These are phyloP conservation scores for Holothuria leucospilota DNA, from an alignment of 53 echinoderm and acorn worm genomes.

Conservation along the genomic window DNA sequence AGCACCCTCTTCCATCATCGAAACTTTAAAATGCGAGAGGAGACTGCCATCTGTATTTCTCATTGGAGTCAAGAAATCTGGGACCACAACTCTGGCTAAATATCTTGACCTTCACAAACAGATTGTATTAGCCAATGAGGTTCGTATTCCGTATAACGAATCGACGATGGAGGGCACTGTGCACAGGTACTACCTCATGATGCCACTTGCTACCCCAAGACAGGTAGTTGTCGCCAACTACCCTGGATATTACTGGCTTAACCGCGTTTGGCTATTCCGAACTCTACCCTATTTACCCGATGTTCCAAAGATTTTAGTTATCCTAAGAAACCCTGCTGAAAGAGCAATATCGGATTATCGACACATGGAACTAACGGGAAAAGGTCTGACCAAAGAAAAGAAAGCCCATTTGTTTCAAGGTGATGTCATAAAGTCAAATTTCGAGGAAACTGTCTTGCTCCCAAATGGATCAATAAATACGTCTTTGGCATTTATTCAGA, in stretches of 20 bases:
- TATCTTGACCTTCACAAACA: conserved; percentile 50
- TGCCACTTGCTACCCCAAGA: conserved; percentile 52
- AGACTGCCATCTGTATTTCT: conserved; percentile 47
- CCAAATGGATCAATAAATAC: conserved; percentile 15
- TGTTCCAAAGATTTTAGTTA: conserved; percentile 41
- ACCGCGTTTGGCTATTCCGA: not conserved
- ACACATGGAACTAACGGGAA: conserved; percentile 16
- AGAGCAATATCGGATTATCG: conserved; percentile 58
- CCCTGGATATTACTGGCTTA: conserved; percentile 33
- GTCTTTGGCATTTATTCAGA: conserved; percentile 24
- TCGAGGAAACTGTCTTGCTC: conserved; percentile 49
- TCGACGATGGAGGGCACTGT: conserved; percentile 1
- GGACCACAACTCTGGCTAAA: conserved; percentile 51
- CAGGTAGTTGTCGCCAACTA: conserved; percentile 56
- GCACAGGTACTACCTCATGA: conserved; percentile 6
- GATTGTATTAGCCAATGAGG: conserved; percentile 3
- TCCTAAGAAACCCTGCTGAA: conserved; percentile 55
- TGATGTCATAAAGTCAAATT: conserved; percentile 24
- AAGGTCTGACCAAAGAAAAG: not conserved
- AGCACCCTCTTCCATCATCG: not conserved
- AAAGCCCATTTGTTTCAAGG: not conserved
- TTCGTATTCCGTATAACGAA: not conserved
- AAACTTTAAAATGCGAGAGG: conserved; percentile 10
- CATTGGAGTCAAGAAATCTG: conserved; percentile 57
- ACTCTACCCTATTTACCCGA: conserved; percentile 27